Conservation (phyloP, 2,888 invertebrate genomes). For the Pycnomerus fuliginosus region DNA sequence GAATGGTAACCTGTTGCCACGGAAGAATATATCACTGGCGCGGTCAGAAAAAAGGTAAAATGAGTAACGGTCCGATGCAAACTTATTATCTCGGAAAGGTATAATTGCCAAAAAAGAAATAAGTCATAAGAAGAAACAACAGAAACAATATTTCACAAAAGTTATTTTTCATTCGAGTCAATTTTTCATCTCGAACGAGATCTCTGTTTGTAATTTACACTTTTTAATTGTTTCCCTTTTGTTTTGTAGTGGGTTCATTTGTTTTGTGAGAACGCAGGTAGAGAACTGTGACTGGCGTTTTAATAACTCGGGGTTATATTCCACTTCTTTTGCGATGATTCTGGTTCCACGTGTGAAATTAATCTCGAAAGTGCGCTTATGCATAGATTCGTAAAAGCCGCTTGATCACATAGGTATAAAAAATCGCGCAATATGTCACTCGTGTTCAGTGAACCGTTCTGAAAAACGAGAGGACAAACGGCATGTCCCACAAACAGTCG, state of each 20-base stretch:
- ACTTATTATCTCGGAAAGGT: slow-evolving; percentile 43
- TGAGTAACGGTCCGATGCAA: slow-evolving; percentile 11
- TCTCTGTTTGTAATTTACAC: slow-evolving; percentile 50
- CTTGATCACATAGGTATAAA: slow-evolving; percentile 30
- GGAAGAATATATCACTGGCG: slow-evolving; percentile 18
- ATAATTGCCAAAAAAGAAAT: slow-evolving; percentile 47
- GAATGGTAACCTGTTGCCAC: slow-evolving; percentile 7
- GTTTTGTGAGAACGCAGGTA: slow-evolving; percentile 28
- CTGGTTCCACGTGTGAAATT: slow-evolving; percentile 15
- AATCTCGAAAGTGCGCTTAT: no score
- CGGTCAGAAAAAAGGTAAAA: no score
- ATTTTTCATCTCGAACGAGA: slow-evolving; percentile 49
- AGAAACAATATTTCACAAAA: slow-evolving; percentile 48
- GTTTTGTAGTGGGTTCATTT: slow-evolving; percentile 38
- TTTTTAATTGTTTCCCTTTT: slow-evolving; percentile 52
- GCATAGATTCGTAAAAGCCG: no score
- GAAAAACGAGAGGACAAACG: slow-evolving; percentile 22
- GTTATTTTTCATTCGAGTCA: slow-evolving; percentile 45
- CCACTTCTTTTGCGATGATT: slow-evolving; percentile 7
- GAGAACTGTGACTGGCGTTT: slow-evolving; percentile 27
- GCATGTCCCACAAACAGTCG: slow-evolving; percentile 18
- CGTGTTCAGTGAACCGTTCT: slow-evolving; percentile 12
- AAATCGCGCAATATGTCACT: slow-evolving; percentile 20
- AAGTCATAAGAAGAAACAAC: slow-evolving; percentile 43
- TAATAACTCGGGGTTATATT: slow-evolving; percentile 25